Percentiles rank a stretch among this genome's conserved stretches.
Evolutionary conservation across 2,888 invertebrate genomes (phyloP).

Genomic region (Octodonta nipae): DNA sequence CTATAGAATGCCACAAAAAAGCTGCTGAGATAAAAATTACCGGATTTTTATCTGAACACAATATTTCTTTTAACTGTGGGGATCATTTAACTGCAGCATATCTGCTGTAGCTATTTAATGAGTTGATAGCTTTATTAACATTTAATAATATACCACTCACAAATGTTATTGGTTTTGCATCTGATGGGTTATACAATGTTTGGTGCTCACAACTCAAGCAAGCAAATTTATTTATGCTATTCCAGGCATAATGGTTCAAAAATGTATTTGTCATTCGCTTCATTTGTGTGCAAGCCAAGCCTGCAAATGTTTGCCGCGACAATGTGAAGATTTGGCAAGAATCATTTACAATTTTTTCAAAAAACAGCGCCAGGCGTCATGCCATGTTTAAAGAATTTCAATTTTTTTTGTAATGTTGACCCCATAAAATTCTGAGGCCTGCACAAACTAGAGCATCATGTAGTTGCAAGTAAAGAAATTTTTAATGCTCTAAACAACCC

Average conservation of each 20-base stretch:
- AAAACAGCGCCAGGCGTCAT: slow-evolving; percentile 9
- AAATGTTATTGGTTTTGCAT: too few relatives aligned
- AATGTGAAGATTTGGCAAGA: slow-evolving; percentile 22
- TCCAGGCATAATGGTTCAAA: slow-evolving; percentile 14
- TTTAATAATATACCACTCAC: too few relatives aligned
- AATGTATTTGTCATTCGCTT: slow-evolving; percentile 26
- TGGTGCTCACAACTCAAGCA: slow-evolving; percentile 21
- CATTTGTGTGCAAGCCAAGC: slow-evolving; percentile 24
- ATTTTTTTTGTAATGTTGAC: slow-evolving; percentile 8
- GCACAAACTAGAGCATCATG: slow-evolving; percentile 5
- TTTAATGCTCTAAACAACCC: neutral
- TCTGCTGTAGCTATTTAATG: slow-evolving; percentile 7
- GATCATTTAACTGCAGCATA: slow-evolving; percentile 10
- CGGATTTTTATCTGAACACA: slow-evolving; percentile 13
- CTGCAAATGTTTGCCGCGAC: slow-evolving; percentile 21
- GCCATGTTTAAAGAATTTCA: slow-evolving; percentile 11
- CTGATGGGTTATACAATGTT: slow-evolving; percentile 27
- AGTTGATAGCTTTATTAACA: too few relatives aligned
- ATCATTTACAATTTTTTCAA: slow-evolving; percentile 19
- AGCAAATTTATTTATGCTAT: slow-evolving; percentile 16
- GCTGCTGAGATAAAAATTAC: slow-evolving; percentile 8
- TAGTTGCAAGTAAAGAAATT: neutral
- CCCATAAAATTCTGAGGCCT: too few relatives aligned
- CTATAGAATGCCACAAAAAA: too few relatives aligned
- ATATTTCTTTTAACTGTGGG: slow-evolving; percentile 9